These are phyloP conservation scores for Eciton burchellii DNA, from an alignment of 1,140 invertebrate genomes.

Conservation along the genomic window DNA sequence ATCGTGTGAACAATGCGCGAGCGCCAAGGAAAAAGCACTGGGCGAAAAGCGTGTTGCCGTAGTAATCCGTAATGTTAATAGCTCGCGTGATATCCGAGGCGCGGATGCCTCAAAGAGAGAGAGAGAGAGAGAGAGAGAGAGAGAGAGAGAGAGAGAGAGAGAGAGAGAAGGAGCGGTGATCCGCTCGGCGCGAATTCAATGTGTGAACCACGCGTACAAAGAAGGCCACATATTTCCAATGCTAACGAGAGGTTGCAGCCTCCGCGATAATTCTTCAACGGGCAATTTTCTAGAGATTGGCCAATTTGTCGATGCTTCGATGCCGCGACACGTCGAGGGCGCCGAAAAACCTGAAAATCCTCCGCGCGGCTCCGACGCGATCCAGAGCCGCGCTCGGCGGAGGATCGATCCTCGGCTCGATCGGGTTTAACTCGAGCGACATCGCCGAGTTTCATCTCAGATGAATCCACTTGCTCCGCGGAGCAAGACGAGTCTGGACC, in stretches of 20 bases:
- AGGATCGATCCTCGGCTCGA: background rate
- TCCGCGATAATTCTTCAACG: conserved; percentile 18
- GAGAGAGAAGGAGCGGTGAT: too few species aligned
- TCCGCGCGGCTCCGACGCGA: background rate
- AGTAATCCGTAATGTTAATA: conserved; percentile 57
- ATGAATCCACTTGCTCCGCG: too few species aligned
- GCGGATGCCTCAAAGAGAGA: conserved; percentile 6
- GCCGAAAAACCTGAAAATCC: conserved; percentile 13
- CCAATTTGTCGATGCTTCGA: conserved; percentile 37
- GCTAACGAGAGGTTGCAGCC: conserved; percentile 32
- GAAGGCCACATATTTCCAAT: conserved; percentile 19
- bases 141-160: too few species aligned
- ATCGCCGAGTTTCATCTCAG: too few species aligned
- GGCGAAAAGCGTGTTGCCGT: conserved; percentile 39
- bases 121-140: too few species aligned
- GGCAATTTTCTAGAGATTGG: conserved; percentile 44
- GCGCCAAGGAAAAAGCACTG: background rate
- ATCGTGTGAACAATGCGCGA: too few species aligned
- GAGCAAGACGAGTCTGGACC: too few species aligned
- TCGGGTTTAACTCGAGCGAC: background rate
- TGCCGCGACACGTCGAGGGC: background rate
- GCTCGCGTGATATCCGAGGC: conserved; percentile 37
- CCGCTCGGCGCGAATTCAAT: conserved; percentile 49
- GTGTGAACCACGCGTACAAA: conserved; percentile 51
- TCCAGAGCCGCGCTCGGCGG: too few species aligned